Conservation (phyloP, 2,797 vertebrate genomes). For the Sternotherus odoratus region DNA sequence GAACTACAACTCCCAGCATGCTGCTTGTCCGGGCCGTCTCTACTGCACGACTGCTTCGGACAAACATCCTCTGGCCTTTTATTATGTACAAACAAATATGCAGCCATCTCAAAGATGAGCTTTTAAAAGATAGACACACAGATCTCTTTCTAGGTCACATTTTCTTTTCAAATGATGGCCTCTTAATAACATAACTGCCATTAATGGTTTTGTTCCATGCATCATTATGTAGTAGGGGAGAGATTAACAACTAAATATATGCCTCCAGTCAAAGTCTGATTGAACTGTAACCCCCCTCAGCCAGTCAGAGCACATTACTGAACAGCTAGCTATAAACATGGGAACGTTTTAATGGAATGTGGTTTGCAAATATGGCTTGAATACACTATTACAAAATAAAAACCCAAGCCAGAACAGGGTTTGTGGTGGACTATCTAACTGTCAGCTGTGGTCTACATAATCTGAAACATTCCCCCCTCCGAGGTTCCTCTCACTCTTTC, state of each 20-base stretch:
- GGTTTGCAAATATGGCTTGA: background rate
- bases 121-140: background rate
- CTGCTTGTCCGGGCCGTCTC: no score
- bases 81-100: no score
- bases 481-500: constrained; percentile 68
- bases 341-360: constrained; percentile 9
- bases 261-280: background rate
- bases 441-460: constrained; percentile 60
- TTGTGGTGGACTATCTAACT: constrained; percentile 51
- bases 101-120: background rate
- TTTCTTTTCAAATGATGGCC: constrained; percentile 13
- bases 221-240: background rate
- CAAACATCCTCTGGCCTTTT: no score
- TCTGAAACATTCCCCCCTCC: constrained; percentile 51
- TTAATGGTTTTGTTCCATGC: constrained; percentile 17
- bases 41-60: no score
- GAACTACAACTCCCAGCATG: no score
- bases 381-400: background rate
- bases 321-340: background rate
- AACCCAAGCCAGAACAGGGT: background rate
- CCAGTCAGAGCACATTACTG: background rate
- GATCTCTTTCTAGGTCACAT: background rate
- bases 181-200: background rate
- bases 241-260: background rate
- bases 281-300: background rate